Evolutionary conservation across 2,888 invertebrate species (phyloP).

Genomic region (Bombylius discolor): DNA sequence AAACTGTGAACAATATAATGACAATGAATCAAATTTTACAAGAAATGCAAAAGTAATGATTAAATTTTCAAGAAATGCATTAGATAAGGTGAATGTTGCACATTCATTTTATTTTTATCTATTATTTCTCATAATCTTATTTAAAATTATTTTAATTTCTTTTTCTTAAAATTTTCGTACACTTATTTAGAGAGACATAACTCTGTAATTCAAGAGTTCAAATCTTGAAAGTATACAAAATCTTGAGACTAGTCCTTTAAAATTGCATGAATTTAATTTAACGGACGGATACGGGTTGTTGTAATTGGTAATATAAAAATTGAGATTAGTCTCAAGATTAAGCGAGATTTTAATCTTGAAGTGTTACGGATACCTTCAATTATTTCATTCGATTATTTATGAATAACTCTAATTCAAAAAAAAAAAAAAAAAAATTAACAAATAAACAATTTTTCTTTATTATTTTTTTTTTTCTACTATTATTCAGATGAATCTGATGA

Average conservation of each 20-base stretch:
- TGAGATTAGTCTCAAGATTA: too few species aligned
- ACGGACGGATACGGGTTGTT: too few species aligned
- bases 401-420: too few species aligned
- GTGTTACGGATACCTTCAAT: too few species aligned
- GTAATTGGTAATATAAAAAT: too few species aligned
- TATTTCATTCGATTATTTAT: too few species aligned
- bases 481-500: constrained; percentile 55
- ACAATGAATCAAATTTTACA: constrained; percentile 74
- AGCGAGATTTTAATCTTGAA: too few species aligned
- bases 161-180: neutral
- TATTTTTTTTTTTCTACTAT: too few species aligned
- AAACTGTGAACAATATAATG: constrained; percentile 87
- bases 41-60: constrained; percentile 69
- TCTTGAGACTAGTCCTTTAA: too few species aligned
- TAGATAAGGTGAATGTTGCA: constrained; percentile 53
- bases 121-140: constrained; percentile 4
- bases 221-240: too few species aligned
- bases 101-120: constrained; percentile 14
- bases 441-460: neutral
- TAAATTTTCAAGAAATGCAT: constrained; percentile 55
- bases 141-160: neutral
- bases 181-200: neutral
- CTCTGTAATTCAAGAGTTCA: neutral
- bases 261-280: too few species aligned
- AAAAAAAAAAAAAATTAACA: too few species aligned